Conservation (phyloP, 2,888 invertebrate species). For the Neuroscelio doddi region DNA sequence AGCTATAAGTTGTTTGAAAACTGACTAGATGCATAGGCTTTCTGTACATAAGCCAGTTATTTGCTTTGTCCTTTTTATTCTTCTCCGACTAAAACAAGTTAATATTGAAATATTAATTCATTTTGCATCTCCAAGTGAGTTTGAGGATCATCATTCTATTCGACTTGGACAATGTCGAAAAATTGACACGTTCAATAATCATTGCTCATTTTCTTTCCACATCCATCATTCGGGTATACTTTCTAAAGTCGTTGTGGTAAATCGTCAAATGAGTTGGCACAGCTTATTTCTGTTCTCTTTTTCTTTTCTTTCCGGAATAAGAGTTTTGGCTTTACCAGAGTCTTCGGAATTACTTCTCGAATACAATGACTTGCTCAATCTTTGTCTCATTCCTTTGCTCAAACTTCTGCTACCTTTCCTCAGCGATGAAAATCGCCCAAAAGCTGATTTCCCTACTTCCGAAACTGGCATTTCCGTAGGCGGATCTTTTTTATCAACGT, state of each 20-base stretch:
- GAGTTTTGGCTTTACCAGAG: constrained; percentile 59
- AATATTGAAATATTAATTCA: not conserved
- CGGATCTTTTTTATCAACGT: constrained; percentile 68
- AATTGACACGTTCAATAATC: constrained; percentile 46
- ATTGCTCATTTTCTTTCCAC: too few species aligned
- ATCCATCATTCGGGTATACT: constrained; percentile 67
- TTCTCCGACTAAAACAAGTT: not conserved
- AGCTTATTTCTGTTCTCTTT: constrained; percentile 67
- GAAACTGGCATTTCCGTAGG: constrained; percentile 14
- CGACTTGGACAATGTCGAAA: constrained; percentile 14
- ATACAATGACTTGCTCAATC: constrained; percentile 75
- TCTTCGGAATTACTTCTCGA: constrained; percentile 68
- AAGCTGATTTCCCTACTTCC: constrained; percentile 50
- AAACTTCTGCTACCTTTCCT: constrained; percentile 73
- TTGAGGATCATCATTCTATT: too few species aligned
- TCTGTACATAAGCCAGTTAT: constrained; percentile 13
- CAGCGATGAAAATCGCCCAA: constrained; percentile 72
- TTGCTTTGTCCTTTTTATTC: not conserved
- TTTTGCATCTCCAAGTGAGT: not conserved
- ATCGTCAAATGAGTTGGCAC: constrained; percentile 69
- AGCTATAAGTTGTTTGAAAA: constrained; percentile 21
- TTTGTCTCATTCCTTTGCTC: constrained; percentile 74
- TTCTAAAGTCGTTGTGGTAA: constrained; percentile 67
- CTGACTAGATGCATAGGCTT: constrained; percentile 16
- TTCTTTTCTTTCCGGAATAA: constrained; percentile 67